Base-by-base conservation (phyloP, 64 coral and sea anemone species). In the Stichodactyla helianthus region DNA sequence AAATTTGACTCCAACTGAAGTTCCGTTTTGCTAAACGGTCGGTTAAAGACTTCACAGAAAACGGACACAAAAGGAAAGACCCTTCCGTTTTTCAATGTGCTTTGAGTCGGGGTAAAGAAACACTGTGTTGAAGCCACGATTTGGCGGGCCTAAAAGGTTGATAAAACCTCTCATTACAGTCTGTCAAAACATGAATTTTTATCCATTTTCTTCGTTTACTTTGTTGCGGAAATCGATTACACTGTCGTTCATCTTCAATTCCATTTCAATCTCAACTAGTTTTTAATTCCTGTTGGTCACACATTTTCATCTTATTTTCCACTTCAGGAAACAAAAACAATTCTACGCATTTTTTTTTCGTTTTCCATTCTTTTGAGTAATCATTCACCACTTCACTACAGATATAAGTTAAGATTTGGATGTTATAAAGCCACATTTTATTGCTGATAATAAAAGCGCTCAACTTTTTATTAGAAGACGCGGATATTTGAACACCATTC, bases 161-260 rank as follows among this genome's bases (percentile, higher is more conserved):
- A 23, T 74, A 31, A 74, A 74, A 14, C 10, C 68, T 6, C 6
- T 74, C 20, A 74, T 74, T 74, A 74, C 9, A 31, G 27, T 10
- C 5, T 74, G 68, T 74, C 68, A 74, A 31, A 74, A 74, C 55
- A 58, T 27, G 27, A 31, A 35, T 10, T 12, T 74, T 74, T 74
- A 27, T 23, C 68, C 18, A 11, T 74, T 74, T 14, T 35, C 6
- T 74, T 13, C n/a, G 68, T 74, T 74, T 74, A 35, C 68, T n/a
- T 74, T 74, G 68, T 31, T 74, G 26, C 68, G 68, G 68, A 74
- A 74, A 35, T 10, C 22, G 20, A 74, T 74, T 74, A 74, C 68
- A 74, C 10, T 31, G 68, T 74, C 68, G 23, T 71, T 71, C 68
- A 31, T 71, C 20, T 4, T 27, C 68, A 71, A 74, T 74, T 74